Conservation (phyloP, 2,113 vertebrate genomes). For the Myiozetetes cayanensis region DNA sequence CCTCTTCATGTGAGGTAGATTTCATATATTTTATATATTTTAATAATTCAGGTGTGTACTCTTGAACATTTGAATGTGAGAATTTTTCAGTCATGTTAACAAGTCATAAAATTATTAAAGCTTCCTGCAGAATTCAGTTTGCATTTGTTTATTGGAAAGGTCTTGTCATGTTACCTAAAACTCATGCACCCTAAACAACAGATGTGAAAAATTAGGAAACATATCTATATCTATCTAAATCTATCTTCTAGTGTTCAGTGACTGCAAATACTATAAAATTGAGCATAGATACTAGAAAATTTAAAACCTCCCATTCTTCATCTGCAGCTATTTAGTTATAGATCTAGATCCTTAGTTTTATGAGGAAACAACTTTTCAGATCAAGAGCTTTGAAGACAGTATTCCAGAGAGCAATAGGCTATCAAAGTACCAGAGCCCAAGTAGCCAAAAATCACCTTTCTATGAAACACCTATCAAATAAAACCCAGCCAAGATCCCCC, state of each 20-base stretch:
- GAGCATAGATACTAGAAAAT: neutral
- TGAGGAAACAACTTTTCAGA: neutral
- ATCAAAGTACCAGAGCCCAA: neutral
- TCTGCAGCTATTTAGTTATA: neutral
- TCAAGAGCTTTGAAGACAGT: neutral
- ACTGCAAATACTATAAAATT: neutral
- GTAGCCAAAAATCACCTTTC: neutral
- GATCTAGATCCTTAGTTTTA: neutral
- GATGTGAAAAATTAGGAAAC: neutral
- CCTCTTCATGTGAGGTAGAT: neutral
- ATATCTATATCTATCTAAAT: neutral
- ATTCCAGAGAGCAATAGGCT: neutral
- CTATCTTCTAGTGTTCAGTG: neutral
- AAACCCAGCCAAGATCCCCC: neutral
- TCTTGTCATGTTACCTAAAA: neutral
- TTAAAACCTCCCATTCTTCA: neutral
- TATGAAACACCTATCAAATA: neutral
- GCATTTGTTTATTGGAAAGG: neutral
- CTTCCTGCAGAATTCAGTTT: neutral
- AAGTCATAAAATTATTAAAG: neutral
- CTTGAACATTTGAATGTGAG: neutral
- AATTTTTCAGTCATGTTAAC: neutral
- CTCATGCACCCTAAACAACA: neutral
- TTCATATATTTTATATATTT: neutral
- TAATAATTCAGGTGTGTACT: neutral